Conservation (phyloP, 2,797 vertebrate species). For the Heterohyrax brucei region DNA sequence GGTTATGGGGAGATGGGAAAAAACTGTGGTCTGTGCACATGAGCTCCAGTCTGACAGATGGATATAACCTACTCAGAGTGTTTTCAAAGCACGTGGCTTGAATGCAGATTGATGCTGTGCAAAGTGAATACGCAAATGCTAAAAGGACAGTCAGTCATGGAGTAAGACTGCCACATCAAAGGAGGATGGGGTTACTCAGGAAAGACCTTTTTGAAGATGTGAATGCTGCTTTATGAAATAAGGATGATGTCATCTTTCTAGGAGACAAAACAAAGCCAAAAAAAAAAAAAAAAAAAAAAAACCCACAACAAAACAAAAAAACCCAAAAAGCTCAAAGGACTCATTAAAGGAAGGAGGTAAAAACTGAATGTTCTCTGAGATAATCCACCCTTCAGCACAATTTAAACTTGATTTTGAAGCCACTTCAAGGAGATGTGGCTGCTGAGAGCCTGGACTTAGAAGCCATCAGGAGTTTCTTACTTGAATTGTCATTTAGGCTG, state of each 20-base stretch:
- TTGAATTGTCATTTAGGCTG: constrained; percentile 50
- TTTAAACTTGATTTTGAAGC: constrained; percentile 38
- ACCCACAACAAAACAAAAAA: constrained; percentile 36
- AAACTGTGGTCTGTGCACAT: constrained; percentile 47
- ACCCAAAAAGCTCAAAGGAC: constrained; percentile 31
- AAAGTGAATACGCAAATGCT: constrained; percentile 82
- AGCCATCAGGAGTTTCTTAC: constrained; percentile 40
- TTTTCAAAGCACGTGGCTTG: constrained; percentile 79
- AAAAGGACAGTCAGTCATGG: constrained; percentile 70
- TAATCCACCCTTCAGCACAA: constrained; percentile 4
- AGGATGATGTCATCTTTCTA: constrained; percentile 73
- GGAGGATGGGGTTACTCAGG: constrained; percentile 75
- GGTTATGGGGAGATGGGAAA: constrained; percentile 64
- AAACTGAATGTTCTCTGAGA: constrained; percentile 50
- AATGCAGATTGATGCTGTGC: constrained; percentile 79
- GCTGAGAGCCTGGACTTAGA: constrained; percentile 53
- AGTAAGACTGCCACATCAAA: constrained; percentile 80
- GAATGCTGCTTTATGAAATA: constrained; percentile 79
- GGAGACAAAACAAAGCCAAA: constrained; percentile 43
- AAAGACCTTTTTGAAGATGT: constrained; percentile 75
- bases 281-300: constrained; percentile 44
- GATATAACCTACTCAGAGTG: constrained; percentile 80
- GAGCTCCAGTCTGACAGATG: constrained; percentile 80
- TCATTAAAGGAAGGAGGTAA: constrained; percentile 54
- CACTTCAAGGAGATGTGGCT: constrained; percentile 44